These are phyloP conservation scores for Gortyna flavago DNA, from an alignment of 2,888 invertebrate genomes.

Conservation along the genomic window DNA sequence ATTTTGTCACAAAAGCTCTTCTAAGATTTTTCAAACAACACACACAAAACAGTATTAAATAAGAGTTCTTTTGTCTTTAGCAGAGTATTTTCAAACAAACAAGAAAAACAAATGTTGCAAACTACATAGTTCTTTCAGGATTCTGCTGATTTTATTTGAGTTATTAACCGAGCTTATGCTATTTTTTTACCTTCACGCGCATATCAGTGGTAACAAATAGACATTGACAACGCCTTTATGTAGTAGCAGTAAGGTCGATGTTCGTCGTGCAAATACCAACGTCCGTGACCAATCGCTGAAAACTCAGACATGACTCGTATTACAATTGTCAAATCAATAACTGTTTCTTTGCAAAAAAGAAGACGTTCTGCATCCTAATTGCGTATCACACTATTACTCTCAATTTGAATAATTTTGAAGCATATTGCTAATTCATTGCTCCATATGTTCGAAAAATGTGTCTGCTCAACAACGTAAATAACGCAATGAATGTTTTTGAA, in stretches of 20 bases:
- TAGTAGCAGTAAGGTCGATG: not conserved
- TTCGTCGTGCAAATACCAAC: not conserved
- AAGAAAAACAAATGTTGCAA: not conserved
- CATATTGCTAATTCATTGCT: too few species aligned
- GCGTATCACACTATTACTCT: too few species aligned
- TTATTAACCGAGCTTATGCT: not conserved
- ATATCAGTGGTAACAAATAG: not conserved
- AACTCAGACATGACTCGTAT: not conserved
- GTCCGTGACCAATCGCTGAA: not conserved
- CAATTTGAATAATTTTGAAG: too few species aligned
- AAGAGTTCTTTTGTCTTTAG: not conserved
- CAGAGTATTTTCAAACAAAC: not conserved
- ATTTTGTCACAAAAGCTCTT: not conserved
- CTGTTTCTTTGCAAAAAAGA: not conserved
- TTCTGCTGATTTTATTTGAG: too few species aligned
- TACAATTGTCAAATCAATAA: not conserved
- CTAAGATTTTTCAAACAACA: too few species aligned
- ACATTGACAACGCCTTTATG: not conserved
- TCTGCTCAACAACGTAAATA: too few species aligned
- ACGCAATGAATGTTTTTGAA: too few species aligned
- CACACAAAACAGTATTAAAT: not conserved
- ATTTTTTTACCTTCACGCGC: not conserved
- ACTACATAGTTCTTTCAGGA: too few species aligned
- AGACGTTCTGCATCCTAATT: not conserved
- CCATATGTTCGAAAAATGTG: too few species aligned